A percentile compares a stretch with the other conserved stretches of the same genome.
phyloP scores from a whole-genome alignment of 2,113 vertebrate genomes.

The Pteropus alecto region DNA sequence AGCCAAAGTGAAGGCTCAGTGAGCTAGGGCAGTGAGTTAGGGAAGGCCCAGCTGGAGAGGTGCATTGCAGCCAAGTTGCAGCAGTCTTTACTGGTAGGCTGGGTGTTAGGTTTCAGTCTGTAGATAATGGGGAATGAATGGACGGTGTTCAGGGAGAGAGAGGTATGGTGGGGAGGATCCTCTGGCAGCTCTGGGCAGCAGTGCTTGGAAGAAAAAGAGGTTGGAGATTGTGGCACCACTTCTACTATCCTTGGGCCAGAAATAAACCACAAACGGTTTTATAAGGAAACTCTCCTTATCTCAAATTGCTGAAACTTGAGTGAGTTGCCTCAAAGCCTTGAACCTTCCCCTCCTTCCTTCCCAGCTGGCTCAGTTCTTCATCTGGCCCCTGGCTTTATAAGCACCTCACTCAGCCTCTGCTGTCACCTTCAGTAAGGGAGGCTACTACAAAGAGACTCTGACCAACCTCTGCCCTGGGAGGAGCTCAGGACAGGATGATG shows the following conservation, averaged over 20 bases:
- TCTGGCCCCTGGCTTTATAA: neutral
- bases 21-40: too few species aligned
- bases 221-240: neutral
- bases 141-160: neutral
- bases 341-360: neutral
- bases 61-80: neutral
- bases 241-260: neutral
- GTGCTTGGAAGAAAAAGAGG: neutral
- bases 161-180: neutral
- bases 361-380: neutral
- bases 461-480: neutral
- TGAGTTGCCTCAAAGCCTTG: neutral
- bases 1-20: rapidly evolving
- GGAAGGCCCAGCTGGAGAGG: neutral
- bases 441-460: neutral
- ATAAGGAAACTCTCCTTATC: neutral
- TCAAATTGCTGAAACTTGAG: neutral
- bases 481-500: neutral
- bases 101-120: neutral
- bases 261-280: slow-evolving; percentile 7
- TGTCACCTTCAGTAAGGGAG: neutral
- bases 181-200: neutral
- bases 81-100: neutral
- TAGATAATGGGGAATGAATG: neutral
- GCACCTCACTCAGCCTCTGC: neutral